These are phyloP conservation scores for Daktulosphaira vitifoliae DNA, from an alignment of 1,140 invertebrate species.

Conservation along the genomic window DNA sequence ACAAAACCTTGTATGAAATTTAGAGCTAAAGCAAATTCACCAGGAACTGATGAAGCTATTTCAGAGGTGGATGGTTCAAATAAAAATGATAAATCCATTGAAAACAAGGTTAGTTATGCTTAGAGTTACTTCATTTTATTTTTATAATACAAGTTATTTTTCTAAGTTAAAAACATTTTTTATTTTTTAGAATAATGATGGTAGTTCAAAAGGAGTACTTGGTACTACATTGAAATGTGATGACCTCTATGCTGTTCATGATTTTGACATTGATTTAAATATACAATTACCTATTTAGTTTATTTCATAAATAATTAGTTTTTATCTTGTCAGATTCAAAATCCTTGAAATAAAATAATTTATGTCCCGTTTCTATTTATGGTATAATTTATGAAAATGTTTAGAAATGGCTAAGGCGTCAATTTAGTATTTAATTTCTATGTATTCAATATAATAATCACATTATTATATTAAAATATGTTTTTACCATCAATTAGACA, in stretches of 20 bases:
- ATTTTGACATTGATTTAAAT: slow-evolving; percentile 94
- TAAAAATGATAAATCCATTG: not conserved
- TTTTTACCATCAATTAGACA: no score
- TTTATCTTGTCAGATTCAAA: no score
- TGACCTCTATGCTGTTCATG: slow-evolving; percentile 83
- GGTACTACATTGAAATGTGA: slow-evolving; percentile 44
- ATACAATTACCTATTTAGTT: slow-evolving; percentile 63
- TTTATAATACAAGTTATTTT: not conserved
- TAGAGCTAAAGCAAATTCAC: slow-evolving; percentile 48
- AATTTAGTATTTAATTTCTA: no score
- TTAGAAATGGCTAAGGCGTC: no score
- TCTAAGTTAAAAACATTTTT: not conserved
- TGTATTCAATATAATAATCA: no score
- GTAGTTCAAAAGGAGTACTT: slow-evolving; percentile 6
- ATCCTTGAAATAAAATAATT: no score
- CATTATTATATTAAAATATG: no score
- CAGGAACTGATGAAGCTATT: slow-evolving; percentile 42
- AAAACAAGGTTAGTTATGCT: not conserved
- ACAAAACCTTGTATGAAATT: slow-evolving; percentile 83
- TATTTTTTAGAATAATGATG: slow-evolving; percentile 9
- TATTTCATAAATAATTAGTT: no score
- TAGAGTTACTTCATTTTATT: not conserved
- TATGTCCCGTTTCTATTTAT: no score
- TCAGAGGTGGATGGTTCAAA: not conserved
- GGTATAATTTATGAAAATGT: no score